Conservation (phyloP, 1,140 invertebrate species). For the Zaprionus nigranus region DNA sequence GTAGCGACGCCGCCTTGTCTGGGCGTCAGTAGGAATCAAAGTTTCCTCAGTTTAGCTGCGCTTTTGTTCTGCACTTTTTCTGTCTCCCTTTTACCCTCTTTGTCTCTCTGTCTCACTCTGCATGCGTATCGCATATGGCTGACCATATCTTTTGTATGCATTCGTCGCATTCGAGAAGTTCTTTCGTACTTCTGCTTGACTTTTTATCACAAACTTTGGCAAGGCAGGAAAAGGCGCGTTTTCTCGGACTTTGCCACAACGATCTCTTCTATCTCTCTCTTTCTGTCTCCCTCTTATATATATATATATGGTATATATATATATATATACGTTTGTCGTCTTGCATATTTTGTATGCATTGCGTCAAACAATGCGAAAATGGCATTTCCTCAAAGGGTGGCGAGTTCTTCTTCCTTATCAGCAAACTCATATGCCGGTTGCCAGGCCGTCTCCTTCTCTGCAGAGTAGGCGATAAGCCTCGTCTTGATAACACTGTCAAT, state of each 20-base stretch:
- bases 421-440: conserved; percentile 28
- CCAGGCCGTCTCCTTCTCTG: conserved; percentile 16
- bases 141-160: conserved; percentile 76
- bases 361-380: conserved; percentile 71
- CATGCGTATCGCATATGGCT: conserved; percentile 47
- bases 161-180: conserved; percentile 71
- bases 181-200: conserved; percentile 30
- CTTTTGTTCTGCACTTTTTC: conserved; percentile 23
- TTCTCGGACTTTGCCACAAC: conserved; percentile 56
- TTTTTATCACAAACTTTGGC: conserved; percentile 77
- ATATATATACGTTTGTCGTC: not conserved
- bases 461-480: conserved; percentile 44
- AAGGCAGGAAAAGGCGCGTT: conserved; percentile 76
- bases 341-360: conserved; percentile 59
- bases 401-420: conserved; percentile 57
- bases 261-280: conserved; percentile 16
- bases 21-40: conserved; percentile 58
- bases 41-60: conserved; percentile 39
- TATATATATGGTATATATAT: conserved; percentile 14
- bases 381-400: conserved; percentile 71
- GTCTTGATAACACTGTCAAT: conserved; percentile 32
- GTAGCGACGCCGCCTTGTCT: conserved; percentile 63
- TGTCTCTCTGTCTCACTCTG: not conserved
- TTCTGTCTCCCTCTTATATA: conserved; percentile 7
- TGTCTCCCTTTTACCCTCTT: not conserved